A percentile compares a stretch with the other conserved stretches of the same genome.
phyloP scores from a whole-genome alignment of 2,113 vertebrate genomes.

The Anolis sagrei region DNA sequence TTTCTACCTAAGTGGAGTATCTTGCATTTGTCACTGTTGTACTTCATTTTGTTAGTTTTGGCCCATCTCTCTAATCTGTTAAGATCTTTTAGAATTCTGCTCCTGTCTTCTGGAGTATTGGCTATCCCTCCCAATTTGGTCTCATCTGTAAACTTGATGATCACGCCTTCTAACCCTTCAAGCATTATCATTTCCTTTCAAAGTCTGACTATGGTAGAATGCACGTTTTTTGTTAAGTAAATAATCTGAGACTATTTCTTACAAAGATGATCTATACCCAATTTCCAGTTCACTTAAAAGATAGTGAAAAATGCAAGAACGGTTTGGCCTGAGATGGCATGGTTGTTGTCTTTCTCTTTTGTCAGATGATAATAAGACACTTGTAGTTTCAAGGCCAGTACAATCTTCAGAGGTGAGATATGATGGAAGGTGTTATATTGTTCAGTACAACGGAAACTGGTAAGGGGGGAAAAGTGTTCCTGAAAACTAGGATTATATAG shows the following conservation, averaged over 20 bases:
- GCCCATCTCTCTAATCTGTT: no score
- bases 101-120: no score
- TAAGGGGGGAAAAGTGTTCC: conserved; percentile 19
- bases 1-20: no score
- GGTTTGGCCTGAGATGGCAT: conserved; percentile 7
- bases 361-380: neutral
- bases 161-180: no score
- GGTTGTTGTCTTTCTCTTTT: fast-evolving
- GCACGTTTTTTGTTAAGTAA: neutral
- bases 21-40: no score
- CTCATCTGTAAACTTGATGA: no score
- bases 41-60: no score
- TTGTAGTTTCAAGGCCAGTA: conserved; percentile 8
- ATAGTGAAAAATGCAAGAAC: neutral
- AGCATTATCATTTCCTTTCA: neutral
- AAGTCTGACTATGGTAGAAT: neutral
- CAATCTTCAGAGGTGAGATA: conserved; percentile 21
- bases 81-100: no score
- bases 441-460: conserved; percentile 12
- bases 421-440: conserved; percentile 30
- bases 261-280: neutral
- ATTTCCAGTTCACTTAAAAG: conserved; percentile 4
- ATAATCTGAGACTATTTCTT: neutral
- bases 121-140: no score
- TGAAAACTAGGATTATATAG: conserved; percentile 23